These are phyloP conservation scores for Synanthedon andrenaeformis DNA, from an alignment of 2,888 invertebrate genomes.

Conservation along the genomic window DNA sequence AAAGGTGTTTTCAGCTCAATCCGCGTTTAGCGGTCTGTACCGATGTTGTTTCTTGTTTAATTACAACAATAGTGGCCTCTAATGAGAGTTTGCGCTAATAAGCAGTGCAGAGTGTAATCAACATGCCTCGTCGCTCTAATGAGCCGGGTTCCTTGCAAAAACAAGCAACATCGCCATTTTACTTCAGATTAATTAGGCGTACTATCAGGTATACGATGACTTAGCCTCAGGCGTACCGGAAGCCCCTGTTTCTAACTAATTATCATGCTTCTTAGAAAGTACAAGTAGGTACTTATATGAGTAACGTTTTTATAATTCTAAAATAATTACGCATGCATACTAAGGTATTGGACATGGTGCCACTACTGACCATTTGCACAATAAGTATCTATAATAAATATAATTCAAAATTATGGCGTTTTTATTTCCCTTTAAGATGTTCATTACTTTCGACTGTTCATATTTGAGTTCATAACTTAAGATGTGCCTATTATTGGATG, in stretches of 20 bases:
- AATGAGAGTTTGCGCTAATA: slow-evolving; percentile 70
- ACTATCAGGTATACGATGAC: slow-evolving; percentile 34
- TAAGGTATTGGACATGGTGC: no score
- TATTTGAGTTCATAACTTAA: no score
- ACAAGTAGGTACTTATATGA: slow-evolving; percentile 3
- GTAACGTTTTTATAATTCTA: no score
- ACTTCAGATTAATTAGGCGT: slow-evolving; percentile 65
- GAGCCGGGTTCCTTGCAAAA: slow-evolving; percentile 67
- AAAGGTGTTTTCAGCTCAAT: slow-evolving; percentile 33
- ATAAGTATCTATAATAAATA: no score
- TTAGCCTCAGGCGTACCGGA: slow-evolving; percentile 25
- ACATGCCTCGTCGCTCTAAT: slow-evolving; percentile 68
- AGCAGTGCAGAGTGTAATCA: slow-evolving; percentile 70
- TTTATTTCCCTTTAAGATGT: no score
- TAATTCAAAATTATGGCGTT: no score
- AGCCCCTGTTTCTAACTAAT: slow-evolving; percentile 36
- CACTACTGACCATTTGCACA: no score
- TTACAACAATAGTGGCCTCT: slow-evolving; percentile 70
- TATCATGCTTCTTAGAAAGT: slow-evolving; percentile 37
- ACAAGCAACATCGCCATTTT: slow-evolving; percentile 62
- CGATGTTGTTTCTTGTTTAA: slow-evolving; percentile 62
- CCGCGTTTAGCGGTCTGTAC: slow-evolving; percentile 27
- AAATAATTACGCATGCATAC: no score
- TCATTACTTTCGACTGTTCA: no score
- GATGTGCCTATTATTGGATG: no score